A percentile compares a stretch with the other conserved stretches of the same genome.
Evolutionary conservation across 2,888 invertebrate genomes (phyloP).

Genomic region (Halictus quadricinctus): DNA sequence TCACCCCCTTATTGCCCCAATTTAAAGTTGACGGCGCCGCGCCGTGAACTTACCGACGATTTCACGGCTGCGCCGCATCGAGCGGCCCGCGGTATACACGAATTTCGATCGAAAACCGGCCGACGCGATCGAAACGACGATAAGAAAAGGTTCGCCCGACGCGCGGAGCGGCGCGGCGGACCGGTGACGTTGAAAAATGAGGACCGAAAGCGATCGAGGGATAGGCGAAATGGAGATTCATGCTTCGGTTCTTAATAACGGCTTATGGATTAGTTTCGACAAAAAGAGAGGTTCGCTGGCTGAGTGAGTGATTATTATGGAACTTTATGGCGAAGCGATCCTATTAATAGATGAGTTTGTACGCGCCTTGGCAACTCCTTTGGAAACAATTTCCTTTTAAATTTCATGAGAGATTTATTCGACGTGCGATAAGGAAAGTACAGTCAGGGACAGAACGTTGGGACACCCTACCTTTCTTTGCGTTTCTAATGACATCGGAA

Average conservation of each 20-base stretch:
- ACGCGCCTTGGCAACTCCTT: not conserved
- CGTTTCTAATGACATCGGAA: too few species aligned
- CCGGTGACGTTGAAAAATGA: constrained; percentile 10
- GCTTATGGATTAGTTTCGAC: constrained; percentile 1
- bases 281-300: not conserved
- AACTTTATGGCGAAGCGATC: not conserved
- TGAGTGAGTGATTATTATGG: constrained; percentile 5
- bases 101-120: not conserved
- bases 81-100: not conserved
- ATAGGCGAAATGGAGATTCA: not conserved
- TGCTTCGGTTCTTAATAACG: constrained; percentile 9
- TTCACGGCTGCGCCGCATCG: constrained; percentile 15
- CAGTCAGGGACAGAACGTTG: not conserved
- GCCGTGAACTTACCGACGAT: not conserved
- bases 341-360: not conserved
- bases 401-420: not conserved
- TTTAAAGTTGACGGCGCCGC: not conserved
- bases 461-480: not conserved
- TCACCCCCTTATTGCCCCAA: not conserved
- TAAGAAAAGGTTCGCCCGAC: not conserved
- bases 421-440: not conserved
- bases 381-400: not conserved
- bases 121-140: not conserved
- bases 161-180: not conserved
- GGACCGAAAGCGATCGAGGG: not conserved